A percentile compares a stretch with the other conserved stretches of the same genome.
These are phyloP conservation scores for Troides aeacus DNA, from an alignment of 2,888 invertebrate genomes.

Conservation along the genomic window DNA sequence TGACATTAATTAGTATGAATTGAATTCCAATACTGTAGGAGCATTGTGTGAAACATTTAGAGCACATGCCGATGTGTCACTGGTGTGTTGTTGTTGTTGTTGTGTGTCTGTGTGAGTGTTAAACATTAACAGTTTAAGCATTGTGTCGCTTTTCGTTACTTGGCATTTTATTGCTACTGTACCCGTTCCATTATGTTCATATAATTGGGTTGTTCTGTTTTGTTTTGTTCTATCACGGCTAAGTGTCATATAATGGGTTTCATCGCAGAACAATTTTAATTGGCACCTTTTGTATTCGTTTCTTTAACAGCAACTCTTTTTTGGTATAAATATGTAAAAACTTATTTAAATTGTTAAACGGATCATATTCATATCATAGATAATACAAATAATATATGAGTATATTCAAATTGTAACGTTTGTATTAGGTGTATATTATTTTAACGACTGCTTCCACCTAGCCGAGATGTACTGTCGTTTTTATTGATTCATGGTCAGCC, in stretches of 20 bases:
- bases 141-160: constrained; percentile 3
- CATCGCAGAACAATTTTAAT: constrained; percentile 11
- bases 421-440: too few relatives aligned
- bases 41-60: neutral
- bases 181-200: constrained; percentile 16
- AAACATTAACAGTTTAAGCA: neutral
- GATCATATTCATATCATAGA: too few relatives aligned
- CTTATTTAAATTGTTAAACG: too few relatives aligned
- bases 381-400: too few relatives aligned
- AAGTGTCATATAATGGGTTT: constrained; percentile 6
- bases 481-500: too few relatives aligned
- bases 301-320: neutral
- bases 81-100: too few relatives aligned
- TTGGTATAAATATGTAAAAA: too few relatives aligned
- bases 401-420: too few relatives aligned
- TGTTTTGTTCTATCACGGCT: constrained; percentile 1
- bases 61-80: neutral
- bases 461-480: too few relatives aligned
- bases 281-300: constrained; percentile 15
- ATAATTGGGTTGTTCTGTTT: constrained; percentile 24
- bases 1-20: neutral
- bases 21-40: neutral
- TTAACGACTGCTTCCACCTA: too few relatives aligned
- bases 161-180: constrained; percentile 3
- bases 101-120: neutral